A percentile compares a stretch with the other conserved stretches of the same genome.
phyloP scores from a whole-genome alignment of 2,113 vertebrate genomes.

The Nibea coibor region DNA sequence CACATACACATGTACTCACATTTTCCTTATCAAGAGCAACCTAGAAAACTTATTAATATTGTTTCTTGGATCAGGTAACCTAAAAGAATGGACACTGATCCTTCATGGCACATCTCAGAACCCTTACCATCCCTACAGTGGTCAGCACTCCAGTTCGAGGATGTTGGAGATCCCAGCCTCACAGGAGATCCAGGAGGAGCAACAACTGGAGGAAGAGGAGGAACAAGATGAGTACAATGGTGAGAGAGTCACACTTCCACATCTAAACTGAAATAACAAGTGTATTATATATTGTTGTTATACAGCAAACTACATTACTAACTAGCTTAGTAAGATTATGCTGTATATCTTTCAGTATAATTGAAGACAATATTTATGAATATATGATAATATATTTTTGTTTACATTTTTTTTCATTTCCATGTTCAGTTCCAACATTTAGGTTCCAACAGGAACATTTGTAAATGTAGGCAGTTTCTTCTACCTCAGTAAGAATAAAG shows the following conservation, averaged over 20 bases:
- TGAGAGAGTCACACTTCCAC: constrained; percentile 58
- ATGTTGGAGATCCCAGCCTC: constrained; percentile 74
- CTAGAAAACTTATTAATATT: not conserved
- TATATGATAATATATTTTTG: not conserved
- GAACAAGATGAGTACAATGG: constrained; percentile 89
- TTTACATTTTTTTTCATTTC: not conserved
- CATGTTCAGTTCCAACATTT: not conserved
- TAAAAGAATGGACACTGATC: constrained; percentile 92
- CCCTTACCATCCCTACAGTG: constrained; percentile 78
- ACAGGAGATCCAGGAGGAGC: constrained; percentile 69
- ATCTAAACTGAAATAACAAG: not conserved
- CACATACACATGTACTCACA: not conserved
- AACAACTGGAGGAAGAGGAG: constrained; percentile 81
- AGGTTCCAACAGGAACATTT: not conserved
- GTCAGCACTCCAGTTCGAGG: constrained; percentile 76
- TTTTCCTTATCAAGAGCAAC: not conserved
- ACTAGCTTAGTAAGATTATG: too few relatives aligned
- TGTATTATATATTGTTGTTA: not conserved
- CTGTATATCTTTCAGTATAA: not conserved
- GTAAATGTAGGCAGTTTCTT: not conserved
- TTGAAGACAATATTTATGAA: too few relatives aligned
- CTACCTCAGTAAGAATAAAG: not conserved
- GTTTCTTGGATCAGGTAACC: constrained; percentile 83
- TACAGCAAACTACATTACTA: too few relatives aligned
- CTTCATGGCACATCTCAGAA: constrained; percentile 89